Evolutionary conservation across 2,797 vertebrate genomes (phyloP), one percentile per base, ranked within the genome.

Genomic region (Falco peregrinus): DNA sequence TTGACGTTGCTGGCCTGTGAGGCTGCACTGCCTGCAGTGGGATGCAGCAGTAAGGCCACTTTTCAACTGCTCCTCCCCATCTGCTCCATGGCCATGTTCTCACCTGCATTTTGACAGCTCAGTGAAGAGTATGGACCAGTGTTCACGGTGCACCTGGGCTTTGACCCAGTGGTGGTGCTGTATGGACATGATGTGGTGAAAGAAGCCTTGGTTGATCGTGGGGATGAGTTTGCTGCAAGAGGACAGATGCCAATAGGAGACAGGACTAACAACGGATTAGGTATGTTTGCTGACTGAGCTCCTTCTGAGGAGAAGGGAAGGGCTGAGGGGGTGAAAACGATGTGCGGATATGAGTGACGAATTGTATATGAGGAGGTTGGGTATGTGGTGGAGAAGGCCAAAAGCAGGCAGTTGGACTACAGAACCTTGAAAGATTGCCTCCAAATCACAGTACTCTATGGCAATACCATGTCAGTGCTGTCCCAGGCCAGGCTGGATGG

Each of bases 141-240:
- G 70, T 98, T 98, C 84, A 98, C 97, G 11, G 16, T 98, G 71
- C 80, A 98, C 59, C 5, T 98, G 83, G 97, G 97, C 59, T 28
- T 56, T 10, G 45, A 50, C 4, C 97, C 94, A 6, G 20, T 91
- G 6, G 95, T 98, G 88, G 94, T 98, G 21, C 21, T 98, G 25
- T 25, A 91, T 0, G 97, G 98, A 64, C 33, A 96, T 3, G 84
- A 96, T 10, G 95, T 16, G 1, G 95, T 98, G 53, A 97, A 83
- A 81, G 98, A 98, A 83, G 96, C 90, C 24, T 91, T 98, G 90
- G 17, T 97, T 4, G 92, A 95, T 48, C 37, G 57, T 0, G 97
- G 54, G 0, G 96, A 95, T 0, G 97, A 98, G 24, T 97, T 97
- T 74, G 90, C 96, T 8, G 33, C 90, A 39, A 87, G 98, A 67